phyloP scores from a whole-genome alignment of 2,797 vertebrate genomes.

The Jordanella pulchra region DNA sequence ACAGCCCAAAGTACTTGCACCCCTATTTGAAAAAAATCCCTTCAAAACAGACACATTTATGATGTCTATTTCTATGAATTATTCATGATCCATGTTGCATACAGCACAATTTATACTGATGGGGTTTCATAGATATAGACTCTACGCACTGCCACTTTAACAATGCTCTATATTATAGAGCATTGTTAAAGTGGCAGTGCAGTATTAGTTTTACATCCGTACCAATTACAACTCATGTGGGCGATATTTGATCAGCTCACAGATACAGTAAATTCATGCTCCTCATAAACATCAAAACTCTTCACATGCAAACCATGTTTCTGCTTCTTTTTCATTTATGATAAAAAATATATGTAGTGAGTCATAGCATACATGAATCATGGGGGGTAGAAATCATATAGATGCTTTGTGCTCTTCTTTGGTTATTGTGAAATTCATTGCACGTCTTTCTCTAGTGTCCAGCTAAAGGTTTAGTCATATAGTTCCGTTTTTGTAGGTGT shows the following conservation, averaged over 20 bases:
- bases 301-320: not conserved
- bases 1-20: not conserved
- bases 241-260: not conserved
- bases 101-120: not conserved
- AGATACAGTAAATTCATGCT: slow-evolving; percentile 1
- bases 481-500: slow-evolving; percentile 51
- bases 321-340: not conserved
- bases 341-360: not conserved
- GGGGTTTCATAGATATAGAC: not conserved
- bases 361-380: not conserved
- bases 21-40: not conserved
- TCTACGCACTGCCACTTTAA: no score
- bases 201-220: slow-evolving; percentile 11
- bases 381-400: not conserved
- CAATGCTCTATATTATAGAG: no score
- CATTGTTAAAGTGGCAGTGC: not conserved
- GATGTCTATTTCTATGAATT: slow-evolving; percentile 1
- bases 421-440: slow-evolving; percentile 3
- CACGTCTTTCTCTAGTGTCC: slow-evolving; percentile 13
- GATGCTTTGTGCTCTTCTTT: not conserved
- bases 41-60: not conserved
- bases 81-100: slow-evolving; percentile 1
- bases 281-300: not conserved
- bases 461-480: slow-evolving; percentile 45
- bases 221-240: slow-evolving; percentile 2